Evolutionary conservation across 2,113 vertebrate genomes (phyloP).

Genomic region (Burhinus oedicnemus): DNA sequence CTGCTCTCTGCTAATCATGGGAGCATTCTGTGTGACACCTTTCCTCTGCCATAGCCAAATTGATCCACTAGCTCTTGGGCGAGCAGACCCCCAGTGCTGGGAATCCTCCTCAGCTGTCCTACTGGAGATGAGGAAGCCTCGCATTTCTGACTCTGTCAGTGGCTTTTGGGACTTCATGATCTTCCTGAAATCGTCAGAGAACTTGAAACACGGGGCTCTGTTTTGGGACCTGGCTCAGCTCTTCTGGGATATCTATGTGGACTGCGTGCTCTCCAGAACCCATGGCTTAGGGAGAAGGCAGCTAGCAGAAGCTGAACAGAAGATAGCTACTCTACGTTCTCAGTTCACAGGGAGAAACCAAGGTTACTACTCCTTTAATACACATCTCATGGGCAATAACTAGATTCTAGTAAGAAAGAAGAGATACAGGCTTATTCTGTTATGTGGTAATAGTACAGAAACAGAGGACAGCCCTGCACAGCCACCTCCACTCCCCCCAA

Average conservation of each 20-base stretch:
- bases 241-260: constrained; percentile 95
- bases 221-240: constrained; percentile 95
- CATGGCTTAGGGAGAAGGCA: constrained; percentile 91
- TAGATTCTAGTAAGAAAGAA: not conserved
- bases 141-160: constrained; percentile 87
- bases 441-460: not conserved
- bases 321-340: constrained; percentile 61
- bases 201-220: constrained; percentile 86
- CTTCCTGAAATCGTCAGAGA: constrained; percentile 88
- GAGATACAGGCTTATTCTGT: not conserved
- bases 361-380: constrained; percentile 50
- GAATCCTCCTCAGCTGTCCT: constrained; percentile 87
- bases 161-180: constrained; percentile 95
- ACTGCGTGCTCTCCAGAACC: constrained; percentile 90
- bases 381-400: not conserved
- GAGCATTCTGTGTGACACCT: constrained; percentile 68
- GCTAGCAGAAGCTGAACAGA: constrained; percentile 57
- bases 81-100: constrained; percentile 90
- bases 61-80: constrained; percentile 82
- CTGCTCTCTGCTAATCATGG: constrained; percentile 77
- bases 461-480: not conserved
- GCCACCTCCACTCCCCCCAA: rapidly evolving
- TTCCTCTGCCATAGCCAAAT: constrained; percentile 77
- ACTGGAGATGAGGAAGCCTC: constrained; percentile 89
- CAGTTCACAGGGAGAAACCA: constrained; percentile 68